A percentile compares a stretch with the other conserved stretches of the same genome.
Evolutionary conservation across 2,888 invertebrate genomes (phyloP).

Genomic region (Cheilosia grossa): DNA sequence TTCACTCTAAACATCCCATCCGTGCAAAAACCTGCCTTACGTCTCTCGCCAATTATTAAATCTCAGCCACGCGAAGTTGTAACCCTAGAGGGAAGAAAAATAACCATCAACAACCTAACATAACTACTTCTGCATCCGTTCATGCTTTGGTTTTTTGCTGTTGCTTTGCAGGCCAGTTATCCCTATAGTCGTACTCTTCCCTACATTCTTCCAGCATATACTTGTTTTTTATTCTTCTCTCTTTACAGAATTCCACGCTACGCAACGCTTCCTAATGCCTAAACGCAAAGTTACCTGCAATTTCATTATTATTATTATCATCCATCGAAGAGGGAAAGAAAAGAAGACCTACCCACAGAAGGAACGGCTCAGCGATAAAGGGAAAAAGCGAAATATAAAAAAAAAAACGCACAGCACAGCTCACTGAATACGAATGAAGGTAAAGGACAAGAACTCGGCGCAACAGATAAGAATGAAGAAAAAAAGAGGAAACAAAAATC

Average conservation of each 20-base stretch:
- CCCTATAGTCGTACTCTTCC: conserved; percentile 62
- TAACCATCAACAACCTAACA: conserved; percentile 45
- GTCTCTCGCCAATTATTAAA: conserved; percentile 57
- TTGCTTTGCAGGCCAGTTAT: conserved; percentile 15
- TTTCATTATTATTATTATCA: conserved; percentile 69
- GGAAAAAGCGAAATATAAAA: conserved; percentile 31
- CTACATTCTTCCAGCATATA: conserved; percentile 50
- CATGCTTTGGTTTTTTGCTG: conserved; percentile 31
- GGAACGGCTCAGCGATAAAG: conserved; percentile 55
- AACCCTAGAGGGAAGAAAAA: conserved; percentile 56
- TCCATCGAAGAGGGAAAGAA: conserved; percentile 31
- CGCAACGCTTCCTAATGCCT: conserved; percentile 74
- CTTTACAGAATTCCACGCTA: conserved; percentile 55
- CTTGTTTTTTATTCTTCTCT: conserved; percentile 15
- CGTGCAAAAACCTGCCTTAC: conserved; percentile 47
- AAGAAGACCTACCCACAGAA: conserved; percentile 15
- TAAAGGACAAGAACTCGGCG: conserved; percentile 69
- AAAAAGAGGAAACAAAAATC: conserved; percentile 31
- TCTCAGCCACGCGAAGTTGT: conserved; percentile 63
- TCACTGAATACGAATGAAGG: conserved; percentile 68
- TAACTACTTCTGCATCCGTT: conserved; percentile 72
- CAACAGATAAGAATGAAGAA: conserved; percentile 37
- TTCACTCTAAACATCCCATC: neutral
- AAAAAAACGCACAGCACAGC: conserved; percentile 42
- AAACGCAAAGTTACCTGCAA: conserved; percentile 73